phyloP scores from a whole-genome alignment of 2,888 invertebrate species.

The Nemotelus nigrinus region DNA sequence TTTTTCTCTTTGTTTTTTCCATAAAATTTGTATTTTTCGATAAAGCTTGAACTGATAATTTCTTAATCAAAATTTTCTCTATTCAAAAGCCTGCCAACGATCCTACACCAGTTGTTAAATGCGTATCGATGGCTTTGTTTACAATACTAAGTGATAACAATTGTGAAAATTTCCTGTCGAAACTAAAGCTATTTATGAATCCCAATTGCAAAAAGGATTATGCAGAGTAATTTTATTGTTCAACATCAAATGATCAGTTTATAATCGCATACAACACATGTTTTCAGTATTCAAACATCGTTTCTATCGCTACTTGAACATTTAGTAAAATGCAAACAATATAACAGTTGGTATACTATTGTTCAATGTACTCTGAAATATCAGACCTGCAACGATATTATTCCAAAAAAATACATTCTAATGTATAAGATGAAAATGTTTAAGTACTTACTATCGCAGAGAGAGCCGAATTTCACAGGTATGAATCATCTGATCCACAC shows the following conservation, averaged over 20 bases:
- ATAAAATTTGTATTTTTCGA: not conserved
- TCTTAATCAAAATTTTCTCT: conserved; percentile 13
- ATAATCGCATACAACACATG: conserved; percentile 9
- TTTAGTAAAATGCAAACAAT: conserved; percentile 61
- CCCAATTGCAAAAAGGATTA: not conserved
- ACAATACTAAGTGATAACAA: conserved; percentile 56
- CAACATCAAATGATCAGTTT: not conserved
- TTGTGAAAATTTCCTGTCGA: conserved; percentile 53
- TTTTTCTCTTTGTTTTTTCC: conserved; percentile 19
- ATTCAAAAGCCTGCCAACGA: conserved; percentile 52
- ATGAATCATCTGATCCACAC: conserved; percentile 20
- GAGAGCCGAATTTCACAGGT: conserved; percentile 62
- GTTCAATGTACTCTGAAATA: conserved; percentile 59
- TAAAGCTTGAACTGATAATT: not conserved
- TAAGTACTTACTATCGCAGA: conserved; percentile 59
- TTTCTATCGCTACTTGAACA: conserved; percentile 60
- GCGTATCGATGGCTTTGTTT: conserved; percentile 59
- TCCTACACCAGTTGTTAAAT: conserved; percentile 57
- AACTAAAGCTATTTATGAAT: conserved; percentile 33
- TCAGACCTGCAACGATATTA: conserved; percentile 57
- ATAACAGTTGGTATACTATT: conserved; percentile 61
- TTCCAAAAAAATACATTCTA: conserved; percentile 57
- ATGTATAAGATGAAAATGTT: conserved; percentile 59
- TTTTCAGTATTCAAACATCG: conserved; percentile 54
- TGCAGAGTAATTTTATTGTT: not conserved